phyloP scores from a whole-genome alignment of 2,888 invertebrate species.

The Parthenolecanium corni region DNA sequence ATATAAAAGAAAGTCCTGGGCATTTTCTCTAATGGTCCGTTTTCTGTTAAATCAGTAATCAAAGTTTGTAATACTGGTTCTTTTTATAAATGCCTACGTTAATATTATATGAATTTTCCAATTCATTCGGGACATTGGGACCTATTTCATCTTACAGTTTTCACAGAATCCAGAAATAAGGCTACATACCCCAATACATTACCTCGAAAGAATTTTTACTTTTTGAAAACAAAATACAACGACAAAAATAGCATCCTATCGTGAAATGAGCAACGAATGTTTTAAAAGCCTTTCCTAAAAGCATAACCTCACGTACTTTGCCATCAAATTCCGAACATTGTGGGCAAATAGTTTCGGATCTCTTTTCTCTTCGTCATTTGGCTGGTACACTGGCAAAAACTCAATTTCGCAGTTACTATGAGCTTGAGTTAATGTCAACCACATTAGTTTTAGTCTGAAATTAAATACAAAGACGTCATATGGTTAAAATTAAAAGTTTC shows the following conservation, averaged over 20 bases:
- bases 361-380: slow-evolving; percentile 69
- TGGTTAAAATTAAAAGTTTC: too few relatives aligned
- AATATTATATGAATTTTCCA: too few relatives aligned
- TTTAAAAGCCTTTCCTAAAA: not conserved
- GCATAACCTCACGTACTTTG: slow-evolving; percentile 52
- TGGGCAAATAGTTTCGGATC: slow-evolving; percentile 81
- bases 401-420: slow-evolving; percentile 81
- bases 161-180: too few relatives aligned
- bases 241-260: not conserved
- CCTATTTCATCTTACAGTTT: too few relatives aligned
- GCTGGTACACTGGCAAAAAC: slow-evolving; percentile 82
- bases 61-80: too few relatives aligned
- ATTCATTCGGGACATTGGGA: too few relatives aligned
- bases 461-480: not conserved
- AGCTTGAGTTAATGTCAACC: slow-evolving; percentile 79
- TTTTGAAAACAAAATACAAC: not conserved
- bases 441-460: slow-evolving; percentile 62
- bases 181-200: too few relatives aligned
- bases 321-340: slow-evolving; percentile 84
- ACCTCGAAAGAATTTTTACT: not conserved
- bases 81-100: too few relatives aligned
- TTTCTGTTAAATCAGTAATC: too few relatives aligned
- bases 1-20: too few relatives aligned
- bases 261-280: not conserved
- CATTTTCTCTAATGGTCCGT: too few relatives aligned